Base-by-base conservation (phyloP, 2,888 invertebrate genomes). In the Torymus aiolomorphi region DNA sequence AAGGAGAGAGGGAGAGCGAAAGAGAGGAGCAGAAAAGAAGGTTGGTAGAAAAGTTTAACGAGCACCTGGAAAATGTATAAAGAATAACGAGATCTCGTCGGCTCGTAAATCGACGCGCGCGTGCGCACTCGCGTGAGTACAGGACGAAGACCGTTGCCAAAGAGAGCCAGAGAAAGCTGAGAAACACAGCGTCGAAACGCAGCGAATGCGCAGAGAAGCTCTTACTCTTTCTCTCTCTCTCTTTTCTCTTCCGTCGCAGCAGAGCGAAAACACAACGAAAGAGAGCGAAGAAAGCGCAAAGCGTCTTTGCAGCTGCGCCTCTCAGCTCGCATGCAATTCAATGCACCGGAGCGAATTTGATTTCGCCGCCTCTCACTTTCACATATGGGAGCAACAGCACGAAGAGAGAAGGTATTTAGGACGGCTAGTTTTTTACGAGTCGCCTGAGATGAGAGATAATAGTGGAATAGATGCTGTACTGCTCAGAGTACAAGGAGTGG, bases 31-130 rank as follows among this genome's bases (percentile, higher is more conserved):
- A 42, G 54, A 54, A 65, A 24, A 65, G 11, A 70, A 74, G 56
- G 63, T n/a, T 63, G 54, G 70, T 63, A 70, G 67, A 74, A 74
- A 69, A 70, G 66, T 78, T 74, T 78, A 78, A 78, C 63, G 57
- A 78, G 74, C 56, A 31, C 14, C 42, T 18, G 16, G 51, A 54
- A 62, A 56, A 57, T 67, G 42, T 66, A 61, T 51, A 69, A 70
- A 74, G 78, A 74, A 78, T 69, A 78, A 78, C 63, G 52, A 74
- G 62, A 63, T 74, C 63, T 54, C 13, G 24, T 18, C 16, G 62
- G 42, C 24, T 54, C 42, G 62, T 63, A 56, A 74, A 78, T 78
- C 51, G 16, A 56, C 2, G 14, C 56, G 56, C 14, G 52, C 14
- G 5, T 13, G n/a, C 12, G 54, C 52, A 49, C 13, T 49, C 18